phyloP scores from a whole-genome alignment of 1,140 invertebrate species.

The Psilanteris sp. region DNA sequence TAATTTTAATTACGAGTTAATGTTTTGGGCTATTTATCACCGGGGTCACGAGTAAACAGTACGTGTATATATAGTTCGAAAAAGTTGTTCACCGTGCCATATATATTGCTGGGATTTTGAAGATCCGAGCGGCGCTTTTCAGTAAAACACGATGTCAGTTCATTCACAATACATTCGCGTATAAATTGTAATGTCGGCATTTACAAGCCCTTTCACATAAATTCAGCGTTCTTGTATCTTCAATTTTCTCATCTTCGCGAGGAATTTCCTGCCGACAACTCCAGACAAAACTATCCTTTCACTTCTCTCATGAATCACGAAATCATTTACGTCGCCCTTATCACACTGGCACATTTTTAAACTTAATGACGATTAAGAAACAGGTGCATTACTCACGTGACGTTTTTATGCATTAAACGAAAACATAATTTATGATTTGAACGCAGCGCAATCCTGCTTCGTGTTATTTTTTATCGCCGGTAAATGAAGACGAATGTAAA shows the following conservation, averaged over 20 bases:
- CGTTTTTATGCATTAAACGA: slow-evolving; percentile 7
- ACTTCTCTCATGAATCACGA: slow-evolving; percentile 58
- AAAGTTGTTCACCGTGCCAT: slow-evolving; percentile 30
- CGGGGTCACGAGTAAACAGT: slow-evolving; percentile 13
- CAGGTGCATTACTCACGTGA: slow-evolving; percentile 31
- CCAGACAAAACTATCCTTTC: slow-evolving; percentile 57
- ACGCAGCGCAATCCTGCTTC: slow-evolving; percentile 10
- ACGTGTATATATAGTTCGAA: slow-evolving; percentile 14
- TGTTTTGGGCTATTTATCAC: slow-evolving; percentile 49
- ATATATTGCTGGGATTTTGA: slow-evolving; percentile 55
- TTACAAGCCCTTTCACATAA: slow-evolving; percentile 65
- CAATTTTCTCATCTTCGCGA: slow-evolving; percentile 58
- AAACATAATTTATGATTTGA: slow-evolving; percentile 36
- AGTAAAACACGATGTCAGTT: slow-evolving; percentile 54
- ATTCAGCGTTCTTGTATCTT: slow-evolving; percentile 54
- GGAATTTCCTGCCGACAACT: slow-evolving; percentile 55
- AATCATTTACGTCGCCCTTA: slow-evolving; percentile 60
- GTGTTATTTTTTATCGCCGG: slow-evolving; percentile 3
- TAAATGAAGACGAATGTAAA: slow-evolving; percentile 34
- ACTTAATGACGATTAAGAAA: slow-evolving; percentile 50
- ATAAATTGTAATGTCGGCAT: slow-evolving; percentile 62
- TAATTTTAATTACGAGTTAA: slow-evolving; percentile 27
- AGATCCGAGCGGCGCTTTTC: slow-evolving; percentile 46
- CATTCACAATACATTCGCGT: slow-evolving; percentile 55
- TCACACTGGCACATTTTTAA: slow-evolving; percentile 44